Conservation (phyloP, 2,113 vertebrate species). For the Junco hyemalis region DNA sequence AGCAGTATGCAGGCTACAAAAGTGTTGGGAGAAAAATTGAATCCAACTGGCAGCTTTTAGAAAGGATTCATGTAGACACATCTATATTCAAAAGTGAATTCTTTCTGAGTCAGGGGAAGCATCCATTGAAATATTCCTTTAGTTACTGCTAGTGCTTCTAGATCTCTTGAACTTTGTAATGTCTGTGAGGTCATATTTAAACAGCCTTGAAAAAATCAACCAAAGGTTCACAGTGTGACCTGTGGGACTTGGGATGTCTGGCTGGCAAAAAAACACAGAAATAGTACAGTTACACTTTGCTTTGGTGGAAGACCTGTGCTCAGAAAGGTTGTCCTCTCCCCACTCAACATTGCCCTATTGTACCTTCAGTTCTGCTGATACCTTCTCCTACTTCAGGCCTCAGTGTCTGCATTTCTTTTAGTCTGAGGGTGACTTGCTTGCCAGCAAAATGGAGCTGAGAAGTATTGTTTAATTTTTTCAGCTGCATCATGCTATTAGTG, state of each 20-base stretch:
- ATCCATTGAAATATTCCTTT: background rate
- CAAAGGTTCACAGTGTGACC: background rate
- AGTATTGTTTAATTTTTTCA: background rate
- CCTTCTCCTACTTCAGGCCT: background rate
- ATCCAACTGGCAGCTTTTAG: background rate
- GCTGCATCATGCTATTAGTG: background rate
- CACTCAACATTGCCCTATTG: accelerated
- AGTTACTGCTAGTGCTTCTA: background rate
- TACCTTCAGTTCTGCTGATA: background rate
- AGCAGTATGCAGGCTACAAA: background rate
- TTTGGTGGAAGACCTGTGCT: background rate
- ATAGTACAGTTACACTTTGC: background rate
- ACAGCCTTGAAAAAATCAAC: background rate
- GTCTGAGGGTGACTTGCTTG: background rate
- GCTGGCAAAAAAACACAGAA: background rate
- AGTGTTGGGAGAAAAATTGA: background rate
- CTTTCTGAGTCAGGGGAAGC: background rate
- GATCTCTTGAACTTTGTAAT: background rate
- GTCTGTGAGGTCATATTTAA: background rate
- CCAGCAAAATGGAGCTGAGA: background rate
- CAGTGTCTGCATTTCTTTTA: background rate
- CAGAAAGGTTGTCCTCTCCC: background rate
- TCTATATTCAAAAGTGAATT: background rate
- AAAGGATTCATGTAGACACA: background rate
- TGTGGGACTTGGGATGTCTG: background rate